Conservation (phyloP, 2,113 vertebrate species). For the Pyrgilauda ruficollis region DNA sequence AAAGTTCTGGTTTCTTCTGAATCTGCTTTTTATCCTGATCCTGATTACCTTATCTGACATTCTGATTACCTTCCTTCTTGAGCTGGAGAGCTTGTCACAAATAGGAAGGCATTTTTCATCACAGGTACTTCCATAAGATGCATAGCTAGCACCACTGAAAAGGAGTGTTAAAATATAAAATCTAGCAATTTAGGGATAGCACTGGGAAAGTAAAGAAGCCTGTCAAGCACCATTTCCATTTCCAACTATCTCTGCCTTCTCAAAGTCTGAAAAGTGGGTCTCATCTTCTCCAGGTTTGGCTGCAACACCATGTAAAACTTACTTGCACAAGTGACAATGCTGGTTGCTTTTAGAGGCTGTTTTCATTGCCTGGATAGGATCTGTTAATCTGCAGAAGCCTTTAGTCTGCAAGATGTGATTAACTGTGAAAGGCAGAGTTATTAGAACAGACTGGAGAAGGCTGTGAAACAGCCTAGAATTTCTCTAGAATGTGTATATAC, state of each 20-base stretch:
- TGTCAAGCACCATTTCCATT: background rate
- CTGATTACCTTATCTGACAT: background rate
- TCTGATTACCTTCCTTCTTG: background rate
- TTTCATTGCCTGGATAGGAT: background rate
- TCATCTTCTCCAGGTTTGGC: background rate
- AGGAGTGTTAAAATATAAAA: background rate
- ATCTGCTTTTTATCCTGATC: background rate
- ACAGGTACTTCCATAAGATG: background rate
- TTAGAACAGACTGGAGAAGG: background rate
- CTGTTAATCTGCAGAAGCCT: background rate
- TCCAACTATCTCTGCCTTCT: background rate
- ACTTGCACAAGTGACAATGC: background rate
- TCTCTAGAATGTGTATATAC: background rate
- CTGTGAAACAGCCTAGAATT: background rate
- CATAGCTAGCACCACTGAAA: background rate
- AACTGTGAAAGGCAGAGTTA: background rate
- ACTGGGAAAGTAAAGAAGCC: background rate
- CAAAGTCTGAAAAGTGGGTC: background rate
- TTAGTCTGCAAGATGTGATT: background rate
- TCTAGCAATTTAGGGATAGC: background rate
- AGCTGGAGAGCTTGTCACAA: background rate
- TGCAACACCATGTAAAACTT: background rate
- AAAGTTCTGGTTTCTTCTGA: background rate
- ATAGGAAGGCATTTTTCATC: background rate
- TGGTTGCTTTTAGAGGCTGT: background rate